phyloP scores from a whole-genome alignment of 2,113 vertebrate genomes.

The Gallinago media region DNA sequence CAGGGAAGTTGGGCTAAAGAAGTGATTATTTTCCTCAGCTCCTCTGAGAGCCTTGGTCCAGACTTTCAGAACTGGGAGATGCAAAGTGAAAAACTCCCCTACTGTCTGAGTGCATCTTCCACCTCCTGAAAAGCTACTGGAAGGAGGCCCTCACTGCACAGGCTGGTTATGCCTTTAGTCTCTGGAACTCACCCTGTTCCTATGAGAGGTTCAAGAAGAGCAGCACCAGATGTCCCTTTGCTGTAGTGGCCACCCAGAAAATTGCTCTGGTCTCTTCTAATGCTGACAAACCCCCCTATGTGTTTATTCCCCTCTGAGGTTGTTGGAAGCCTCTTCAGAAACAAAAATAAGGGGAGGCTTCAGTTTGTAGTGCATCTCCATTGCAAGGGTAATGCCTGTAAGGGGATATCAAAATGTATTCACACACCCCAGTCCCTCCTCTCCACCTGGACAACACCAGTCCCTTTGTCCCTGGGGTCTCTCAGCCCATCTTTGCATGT shows the following conservation, averaged over 20 bases:
- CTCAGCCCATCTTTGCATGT: not conserved
- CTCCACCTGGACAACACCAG: not conserved
- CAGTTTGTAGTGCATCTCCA: not conserved
- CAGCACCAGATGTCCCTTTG: not conserved
- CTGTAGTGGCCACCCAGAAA: not conserved
- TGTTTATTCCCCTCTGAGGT: not conserved
- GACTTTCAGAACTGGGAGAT: not conserved
- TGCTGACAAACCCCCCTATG: not conserved
- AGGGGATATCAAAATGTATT: not conserved
- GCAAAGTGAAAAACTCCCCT: not conserved
- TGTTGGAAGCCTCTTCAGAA: not conserved
- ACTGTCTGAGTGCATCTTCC: not conserved
- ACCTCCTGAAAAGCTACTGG: not conserved
- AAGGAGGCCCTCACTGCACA: not conserved
- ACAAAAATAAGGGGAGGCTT: not conserved
- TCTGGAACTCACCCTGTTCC: not conserved
- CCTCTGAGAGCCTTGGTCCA: not conserved
- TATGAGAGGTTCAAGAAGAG: not conserved
- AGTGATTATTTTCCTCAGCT: not conserved
- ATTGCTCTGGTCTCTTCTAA: not conserved
- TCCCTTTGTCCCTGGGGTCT: not conserved
- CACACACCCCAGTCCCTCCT: too few relatives aligned
- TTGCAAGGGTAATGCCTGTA: not conserved
- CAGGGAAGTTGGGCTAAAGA: not conserved
- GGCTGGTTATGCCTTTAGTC: not conserved